Percentiles rank a stretch among this genome's conserved stretches.
phyloP scores from a whole-genome alignment of 2,797 vertebrate genomes.

The Lates japonicus region DNA sequence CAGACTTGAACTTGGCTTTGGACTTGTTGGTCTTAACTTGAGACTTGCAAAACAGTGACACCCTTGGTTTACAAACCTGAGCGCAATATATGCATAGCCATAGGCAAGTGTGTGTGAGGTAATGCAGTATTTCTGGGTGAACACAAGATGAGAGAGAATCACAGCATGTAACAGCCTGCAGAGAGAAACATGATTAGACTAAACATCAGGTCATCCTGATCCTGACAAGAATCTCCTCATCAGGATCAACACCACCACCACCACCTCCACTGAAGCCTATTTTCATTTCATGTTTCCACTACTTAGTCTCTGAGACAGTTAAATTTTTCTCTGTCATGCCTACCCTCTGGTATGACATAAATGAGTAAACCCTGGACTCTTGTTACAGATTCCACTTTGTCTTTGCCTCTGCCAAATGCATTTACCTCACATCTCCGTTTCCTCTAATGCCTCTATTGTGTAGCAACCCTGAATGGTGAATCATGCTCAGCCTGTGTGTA shows the following conservation, averaged over 20 bases:
- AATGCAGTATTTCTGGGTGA: not conserved
- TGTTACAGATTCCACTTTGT: slow-evolving; percentile 21
- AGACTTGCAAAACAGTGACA: not conserved
- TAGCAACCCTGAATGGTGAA: slow-evolving; percentile 30
- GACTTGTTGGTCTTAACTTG: not conserved
- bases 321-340: slow-evolving; percentile 22
- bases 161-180: slow-evolving; percentile 43
- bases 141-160: not conserved
- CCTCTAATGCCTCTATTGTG: slow-evolving; percentile 27
- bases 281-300: slow-evolving; percentile 42
- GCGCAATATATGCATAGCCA: not conserved
- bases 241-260: too few relatives aligned
- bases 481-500: slow-evolving; percentile 31
- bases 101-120: not conserved
- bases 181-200: slow-evolving; percentile 1
- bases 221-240: not conserved
- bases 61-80: not conserved
- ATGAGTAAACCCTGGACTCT: slow-evolving; percentile 18
- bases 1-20: not conserved
- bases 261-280: not conserved
- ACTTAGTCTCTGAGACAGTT: slow-evolving; percentile 8
- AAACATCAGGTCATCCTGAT: slow-evolving; percentile 7
- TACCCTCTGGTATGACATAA: slow-evolving; percentile 33
- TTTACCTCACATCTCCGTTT: slow-evolving; percentile 25
- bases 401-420: slow-evolving; percentile 14